Percentiles rank a stretch among this genome's conserved stretches.
phyloP scores from a whole-genome alignment of 2,797 vertebrate species.

The Tinamus major region DNA sequence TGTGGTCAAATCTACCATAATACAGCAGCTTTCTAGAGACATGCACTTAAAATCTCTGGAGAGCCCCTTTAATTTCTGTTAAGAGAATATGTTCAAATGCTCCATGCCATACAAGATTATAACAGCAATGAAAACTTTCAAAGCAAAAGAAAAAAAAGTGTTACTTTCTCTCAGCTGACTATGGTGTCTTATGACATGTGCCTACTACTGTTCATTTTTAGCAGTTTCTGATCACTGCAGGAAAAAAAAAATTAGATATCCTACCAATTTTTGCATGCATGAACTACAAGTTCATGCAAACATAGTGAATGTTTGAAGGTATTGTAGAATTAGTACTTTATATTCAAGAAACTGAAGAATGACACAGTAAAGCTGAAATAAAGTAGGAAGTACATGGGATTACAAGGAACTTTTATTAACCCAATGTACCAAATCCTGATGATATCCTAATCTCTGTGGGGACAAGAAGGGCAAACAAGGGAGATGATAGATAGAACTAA shows the following conservation, averaged over 20 bases:
- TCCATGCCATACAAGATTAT: neutral
- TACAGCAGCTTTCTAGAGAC: neutral
- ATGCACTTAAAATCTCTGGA: neutral
- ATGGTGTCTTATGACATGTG: neutral
- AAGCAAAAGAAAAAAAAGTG: neutral
- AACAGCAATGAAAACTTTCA: neutral
- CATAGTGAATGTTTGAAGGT: neutral
- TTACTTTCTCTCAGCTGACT: neutral
- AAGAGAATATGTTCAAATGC: neutral
- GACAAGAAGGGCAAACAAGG: accelerated
- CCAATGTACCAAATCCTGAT: neutral
- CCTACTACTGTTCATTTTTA: neutral
- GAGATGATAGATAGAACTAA: neutral
- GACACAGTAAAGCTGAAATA: neutral
- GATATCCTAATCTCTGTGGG: neutral
- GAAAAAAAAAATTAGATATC: neutral
- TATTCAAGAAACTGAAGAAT: neutral
- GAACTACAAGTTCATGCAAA: neutral
- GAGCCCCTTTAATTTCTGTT: neutral
- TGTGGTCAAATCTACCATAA: neutral
- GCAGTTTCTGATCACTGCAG: neutral
- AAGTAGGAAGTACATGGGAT: neutral
- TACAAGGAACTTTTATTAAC: neutral
- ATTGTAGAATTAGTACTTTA: neutral
- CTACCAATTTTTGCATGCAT: neutral